Evolutionary conservation across 2,888 invertebrate genomes (phyloP), one percentile per base, ranked within the genome.

Genomic region (Pseudanteris insignis): DNA sequence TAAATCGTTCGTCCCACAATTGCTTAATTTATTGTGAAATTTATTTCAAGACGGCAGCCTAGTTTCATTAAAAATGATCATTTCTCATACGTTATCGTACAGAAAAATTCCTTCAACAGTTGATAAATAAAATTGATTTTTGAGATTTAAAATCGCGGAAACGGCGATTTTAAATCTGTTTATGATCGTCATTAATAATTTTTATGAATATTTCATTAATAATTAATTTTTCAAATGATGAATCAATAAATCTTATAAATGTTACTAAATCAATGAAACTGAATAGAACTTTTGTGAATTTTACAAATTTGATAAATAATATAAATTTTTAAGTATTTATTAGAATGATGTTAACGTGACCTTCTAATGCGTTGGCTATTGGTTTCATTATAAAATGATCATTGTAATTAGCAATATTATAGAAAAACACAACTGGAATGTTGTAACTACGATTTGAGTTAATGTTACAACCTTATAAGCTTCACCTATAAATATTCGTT

Each of bases 241-340:
- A 18, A 7, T 18, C 18, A 1, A 34, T 3, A 34, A 34, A 34
- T 15, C 34, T 3, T n/a, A n/a, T n/a, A n/a, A n/a, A n/a, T n/a
- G n/a, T n/a, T 3, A 34, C 14, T 9, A 18, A 34, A 18, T 34
- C 34, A 2, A 34, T 34, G 18, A 34, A 34, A 2, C 9, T 15
- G 5, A 34, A 34, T 18, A 15, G 8, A 9, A 34, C n/a, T 10
- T 34, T 34, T n/a, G 34, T 34, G 2, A 5, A 9, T 18, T 34
- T 18, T 1, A 34, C 34, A 18, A 11, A 34, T 18, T 34, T 34
- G 14, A 18, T 34, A 2, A 34, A n/a, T 5, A 18, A 1, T 3
- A 34, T 18, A 18, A 15, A 34, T 18, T 15, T 34, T 9, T 34
- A n/a, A 2, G 18, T n/a, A 18, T 34, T 34, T 2, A 3, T 2